phyloP scores from a whole-genome alignment of 1,140 invertebrate genomes.

The Ephestia elutella region DNA sequence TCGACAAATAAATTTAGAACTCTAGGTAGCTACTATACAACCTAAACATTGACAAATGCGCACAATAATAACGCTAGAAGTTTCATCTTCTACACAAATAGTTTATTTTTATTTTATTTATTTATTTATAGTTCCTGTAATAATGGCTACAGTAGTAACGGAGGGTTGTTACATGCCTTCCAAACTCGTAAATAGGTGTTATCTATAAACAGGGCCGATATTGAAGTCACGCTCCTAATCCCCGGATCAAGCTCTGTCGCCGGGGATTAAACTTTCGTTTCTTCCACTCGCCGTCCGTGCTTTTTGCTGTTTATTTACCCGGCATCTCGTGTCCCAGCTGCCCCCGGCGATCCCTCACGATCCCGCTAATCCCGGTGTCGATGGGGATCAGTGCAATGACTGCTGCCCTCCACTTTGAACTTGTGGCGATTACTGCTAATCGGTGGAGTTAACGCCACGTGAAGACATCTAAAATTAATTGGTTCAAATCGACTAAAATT shows the following conservation, averaged over 20 bases:
- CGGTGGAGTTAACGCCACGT: background rate
- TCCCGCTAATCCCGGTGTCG: slow-evolving; percentile 1
- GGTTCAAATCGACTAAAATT: too few species aligned
- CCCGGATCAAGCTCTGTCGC: background rate
- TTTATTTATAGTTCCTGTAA: too few species aligned
- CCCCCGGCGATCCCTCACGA: background rate
- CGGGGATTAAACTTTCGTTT: background rate
- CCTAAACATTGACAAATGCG: too few species aligned
- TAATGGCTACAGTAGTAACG: too few species aligned
- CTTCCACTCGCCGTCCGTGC: background rate
- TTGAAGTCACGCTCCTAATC: background rate
- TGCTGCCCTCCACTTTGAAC: slow-evolving; percentile 1
- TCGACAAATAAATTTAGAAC: too few species aligned
- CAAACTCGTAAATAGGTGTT: background rate
- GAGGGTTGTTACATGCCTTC: too few species aligned
- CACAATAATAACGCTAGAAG: too few species aligned
- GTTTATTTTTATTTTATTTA: too few species aligned
- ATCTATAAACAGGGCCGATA: background rate
- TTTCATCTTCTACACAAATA: too few species aligned
- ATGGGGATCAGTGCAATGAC: background rate
- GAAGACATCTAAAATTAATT: too few species aligned
- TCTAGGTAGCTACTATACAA: too few species aligned
- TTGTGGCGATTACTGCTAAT: background rate
- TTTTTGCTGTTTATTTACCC: background rate
- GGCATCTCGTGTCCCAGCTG: background rate